Conservation (phyloP, 2,797 vertebrate genomes). For the Lophotriccus pileatus region DNA sequence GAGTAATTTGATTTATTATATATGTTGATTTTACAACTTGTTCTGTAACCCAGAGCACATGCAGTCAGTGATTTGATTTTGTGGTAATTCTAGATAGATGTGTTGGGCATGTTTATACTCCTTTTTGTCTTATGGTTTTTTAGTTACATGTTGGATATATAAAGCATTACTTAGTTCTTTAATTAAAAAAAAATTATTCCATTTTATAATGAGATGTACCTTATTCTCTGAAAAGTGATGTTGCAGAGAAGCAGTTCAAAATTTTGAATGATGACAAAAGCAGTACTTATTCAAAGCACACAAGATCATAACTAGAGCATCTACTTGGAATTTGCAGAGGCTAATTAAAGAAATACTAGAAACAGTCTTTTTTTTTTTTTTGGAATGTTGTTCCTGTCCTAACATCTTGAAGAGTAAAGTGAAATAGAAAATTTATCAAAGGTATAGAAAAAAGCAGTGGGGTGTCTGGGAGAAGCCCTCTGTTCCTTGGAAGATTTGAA, state of each 20-base stretch:
- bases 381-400: not conserved
- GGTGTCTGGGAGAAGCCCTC: not conserved
- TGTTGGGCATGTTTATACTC: conserved; percentile 42
- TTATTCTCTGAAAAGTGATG: conserved; percentile 57
- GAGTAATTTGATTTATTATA: conserved; percentile 75
- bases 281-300: not conserved
- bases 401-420: not conserved
- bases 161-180: conserved; percentile 70
- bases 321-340: not conserved
- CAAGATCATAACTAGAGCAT: not conserved
- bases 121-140: conserved; percentile 6
- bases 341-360: not conserved
- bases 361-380: not conserved
- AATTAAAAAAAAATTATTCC: conserved; percentile 70
- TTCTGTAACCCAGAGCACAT: conserved; percentile 64
- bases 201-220: conserved; percentile 68
- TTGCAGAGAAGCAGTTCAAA: conserved; percentile 10
- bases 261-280: not conserved
- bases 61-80: conserved; percentile 82
- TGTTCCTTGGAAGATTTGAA: not conserved
- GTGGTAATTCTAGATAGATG: conserved; percentile 76
- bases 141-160: not conserved
- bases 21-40: conserved; percentile 67
- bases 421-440: not conserved
- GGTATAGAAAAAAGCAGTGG: not conserved